These are phyloP conservation scores for Dendrophyllia cribrosa DNA, from an alignment of 64 coral and sea anemone genomes.

Conservation along the genomic window DNA sequence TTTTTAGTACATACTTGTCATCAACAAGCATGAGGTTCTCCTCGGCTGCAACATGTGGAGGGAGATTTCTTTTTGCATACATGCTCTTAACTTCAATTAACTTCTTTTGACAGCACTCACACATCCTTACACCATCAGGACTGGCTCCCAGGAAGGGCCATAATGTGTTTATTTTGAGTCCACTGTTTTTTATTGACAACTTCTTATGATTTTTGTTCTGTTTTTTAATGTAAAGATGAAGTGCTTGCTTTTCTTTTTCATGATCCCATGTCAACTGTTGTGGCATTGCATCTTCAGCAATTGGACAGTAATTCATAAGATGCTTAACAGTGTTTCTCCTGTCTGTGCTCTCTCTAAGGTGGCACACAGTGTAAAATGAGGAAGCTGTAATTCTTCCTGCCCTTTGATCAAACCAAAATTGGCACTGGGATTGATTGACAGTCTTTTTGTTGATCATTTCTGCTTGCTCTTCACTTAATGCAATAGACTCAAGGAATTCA, in stretches of 20 bases:
- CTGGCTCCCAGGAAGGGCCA: slow-evolving; percentile 47
- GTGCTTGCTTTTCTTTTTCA: slow-evolving; percentile 33
- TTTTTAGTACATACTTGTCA: neutral
- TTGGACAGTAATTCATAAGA: slow-evolving; percentile 24
- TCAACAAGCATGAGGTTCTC: slow-evolving; percentile 9
- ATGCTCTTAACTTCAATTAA: slow-evolving; percentile 53
- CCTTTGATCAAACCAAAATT: slow-evolving; percentile 35
- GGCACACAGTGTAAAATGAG: slow-evolving; percentile 18
- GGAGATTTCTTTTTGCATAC: slow-evolving; percentile 42
- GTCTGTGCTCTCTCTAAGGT: slow-evolving; percentile 23
- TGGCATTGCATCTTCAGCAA: slow-evolving; percentile 31
- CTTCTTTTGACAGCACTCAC: slow-evolving; percentile 35
- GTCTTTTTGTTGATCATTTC: slow-evolving; percentile 30
- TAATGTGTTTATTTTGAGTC: slow-evolving; percentile 27
- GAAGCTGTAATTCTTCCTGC: slow-evolving; percentile 37
- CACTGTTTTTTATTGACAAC: slow-evolving; percentile 19
- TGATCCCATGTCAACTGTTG: slow-evolving; percentile 25
- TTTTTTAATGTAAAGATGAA: slow-evolving; percentile 14
- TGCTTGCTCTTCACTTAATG: slow-evolving; percentile 16
- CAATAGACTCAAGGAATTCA: slow-evolving; percentile 16
- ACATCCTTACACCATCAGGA: slow-evolving; percentile 32
- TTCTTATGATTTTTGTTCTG: slow-evolving; percentile 12
- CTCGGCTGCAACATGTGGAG: slow-evolving; percentile 49
- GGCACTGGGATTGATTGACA: neutral
- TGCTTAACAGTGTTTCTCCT: slow-evolving; percentile 28